Conservation (phyloP, 2,888 invertebrate species). For the Andrena trimmerana region DNA sequence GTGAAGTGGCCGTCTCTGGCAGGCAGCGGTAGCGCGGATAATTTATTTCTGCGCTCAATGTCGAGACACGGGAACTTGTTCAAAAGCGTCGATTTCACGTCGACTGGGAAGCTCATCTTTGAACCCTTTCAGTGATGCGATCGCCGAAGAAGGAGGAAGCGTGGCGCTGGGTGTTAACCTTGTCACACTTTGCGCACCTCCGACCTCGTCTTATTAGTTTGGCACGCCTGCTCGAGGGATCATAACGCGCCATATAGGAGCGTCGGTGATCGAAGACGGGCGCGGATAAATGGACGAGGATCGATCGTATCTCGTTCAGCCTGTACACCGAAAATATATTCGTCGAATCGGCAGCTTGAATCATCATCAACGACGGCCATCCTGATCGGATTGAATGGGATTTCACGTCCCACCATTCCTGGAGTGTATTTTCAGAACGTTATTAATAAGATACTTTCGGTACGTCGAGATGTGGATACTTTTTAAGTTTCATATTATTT, state of each 20-base stretch:
- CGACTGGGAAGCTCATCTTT: slow-evolving; percentile 41
- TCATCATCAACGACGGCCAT: slow-evolving; percentile 29
- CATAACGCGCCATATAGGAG: slow-evolving; percentile 60
- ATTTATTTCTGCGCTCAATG: slow-evolving; percentile 41
- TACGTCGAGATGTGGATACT: neutral
- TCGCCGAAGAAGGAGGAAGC: slow-evolving; percentile 43
- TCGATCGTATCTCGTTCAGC: slow-evolving; percentile 42
- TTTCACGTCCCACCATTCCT: slow-evolving; percentile 6
- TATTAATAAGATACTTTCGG: neutral
- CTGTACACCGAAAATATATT: slow-evolving; percentile 17
- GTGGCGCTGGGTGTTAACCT: slow-evolving; percentile 63
- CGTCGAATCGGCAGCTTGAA: slow-evolving; percentile 33
- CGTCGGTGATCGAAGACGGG: slow-evolving; percentile 62
- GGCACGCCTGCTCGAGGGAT: slow-evolving; percentile 53
- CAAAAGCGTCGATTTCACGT: slow-evolving; percentile 50
- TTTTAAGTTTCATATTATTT: neutral
- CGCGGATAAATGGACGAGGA: slow-evolving; percentile 54
- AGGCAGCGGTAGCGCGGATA: slow-evolving; percentile 28
- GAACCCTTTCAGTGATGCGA: slow-evolving; percentile 47
- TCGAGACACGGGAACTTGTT: slow-evolving; percentile 46
- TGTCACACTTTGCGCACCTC: slow-evolving; percentile 64
- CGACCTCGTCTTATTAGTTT: slow-evolving; percentile 71
- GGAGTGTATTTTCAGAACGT: neutral
- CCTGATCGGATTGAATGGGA: neutral
- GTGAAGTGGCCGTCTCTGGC: neutral